Base-by-base conservation (phyloP, 1,140 invertebrate genomes). In the Drosophila watanabei region DNA sequence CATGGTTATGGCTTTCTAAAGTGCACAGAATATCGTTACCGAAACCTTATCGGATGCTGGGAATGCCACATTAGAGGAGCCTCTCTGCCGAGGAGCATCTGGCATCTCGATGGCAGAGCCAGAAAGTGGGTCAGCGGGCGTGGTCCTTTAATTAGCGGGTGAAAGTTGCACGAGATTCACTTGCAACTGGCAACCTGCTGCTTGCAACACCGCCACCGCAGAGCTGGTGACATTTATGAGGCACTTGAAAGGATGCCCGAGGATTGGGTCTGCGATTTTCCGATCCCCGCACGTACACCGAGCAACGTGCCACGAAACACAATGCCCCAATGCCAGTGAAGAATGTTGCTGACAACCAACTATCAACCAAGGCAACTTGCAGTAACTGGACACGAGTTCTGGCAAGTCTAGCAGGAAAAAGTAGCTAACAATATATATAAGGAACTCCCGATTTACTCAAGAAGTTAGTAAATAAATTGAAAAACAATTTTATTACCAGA, bases 141-240 rank as follows among this genome's bases (percentile, higher is more conserved):
- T 89, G 76, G 59, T 48, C 63, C 76, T 83, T 80, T 87, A 87
- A 87, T 87, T 88, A 88, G 43, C 49, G 33, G 84, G 83, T 87
- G 83, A 87, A 88, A 87, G 83, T 88, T 86, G 83, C 68, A 71
- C 82, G 73, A 83, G 66, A 76, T 88, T 70, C 83, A 88, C 66
- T 87, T 79, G 54, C 62, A 11, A 16, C 18, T 3, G 37, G 13
- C 51, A 58, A 24, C 63, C 24, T 62, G 60, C 48, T 30, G 56
- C n/a, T 59, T 63, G 61, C 61, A 30, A 59, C 35, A 41, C 28
- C 45, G 18, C 62, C 52, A 18, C 60, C 35, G 30, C 62, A 75
- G 51, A 88, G 77, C 77, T 45, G 72, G 85, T 80, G 85, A 81
- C 84, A 84, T 88, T 88, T 80, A 88, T 88, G 72, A 88, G 85